Evolutionary conservation across 2,888 invertebrate species (phyloP).

Genomic region (Mesochorus sp.): DNA sequence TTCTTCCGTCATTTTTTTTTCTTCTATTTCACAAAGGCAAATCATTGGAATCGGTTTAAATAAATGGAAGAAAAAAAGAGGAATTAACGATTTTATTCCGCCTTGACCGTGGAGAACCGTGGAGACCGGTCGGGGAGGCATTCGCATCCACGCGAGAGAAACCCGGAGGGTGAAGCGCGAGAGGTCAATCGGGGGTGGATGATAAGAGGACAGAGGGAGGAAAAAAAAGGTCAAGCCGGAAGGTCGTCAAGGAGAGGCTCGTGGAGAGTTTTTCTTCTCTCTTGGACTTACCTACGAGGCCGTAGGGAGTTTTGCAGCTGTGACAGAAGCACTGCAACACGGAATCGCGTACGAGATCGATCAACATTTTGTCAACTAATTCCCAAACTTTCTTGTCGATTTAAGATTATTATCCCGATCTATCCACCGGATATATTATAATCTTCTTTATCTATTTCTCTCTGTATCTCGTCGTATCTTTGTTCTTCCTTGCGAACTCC

Average conservation of each 20-base stretch:
- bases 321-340: slow-evolving; percentile 97
- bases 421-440: too few relatives aligned
- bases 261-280: neutral
- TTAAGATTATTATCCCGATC: too few relatives aligned
- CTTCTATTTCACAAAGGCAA: neutral
- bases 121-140: slow-evolving; percentile 7
- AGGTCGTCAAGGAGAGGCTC: slow-evolving; percentile 31
- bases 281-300: slow-evolving; percentile 78
- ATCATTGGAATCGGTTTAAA: neutral
- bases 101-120: neutral
- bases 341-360: slow-evolving; percentile 94
- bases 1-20: too few relatives aligned
- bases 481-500: too few relatives aligned
- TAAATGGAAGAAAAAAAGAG: neutral
- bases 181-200: slow-evolving; percentile 9
- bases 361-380: slow-evolving; percentile 86
- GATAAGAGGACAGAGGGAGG: neutral
- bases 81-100: neutral
- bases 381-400: neutral
- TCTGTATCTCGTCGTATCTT: neutral
- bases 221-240: slow-evolving; percentile 37
- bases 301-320: slow-evolving; percentile 92
- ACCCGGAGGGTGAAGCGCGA: slow-evolving; percentile 15
- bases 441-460: neutral
- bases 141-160: slow-evolving; percentile 6